These are phyloP conservation scores for Alosa sapidissima DNA, from an alignment of 2,797 vertebrate species.

Conservation along the genomic window DNA sequence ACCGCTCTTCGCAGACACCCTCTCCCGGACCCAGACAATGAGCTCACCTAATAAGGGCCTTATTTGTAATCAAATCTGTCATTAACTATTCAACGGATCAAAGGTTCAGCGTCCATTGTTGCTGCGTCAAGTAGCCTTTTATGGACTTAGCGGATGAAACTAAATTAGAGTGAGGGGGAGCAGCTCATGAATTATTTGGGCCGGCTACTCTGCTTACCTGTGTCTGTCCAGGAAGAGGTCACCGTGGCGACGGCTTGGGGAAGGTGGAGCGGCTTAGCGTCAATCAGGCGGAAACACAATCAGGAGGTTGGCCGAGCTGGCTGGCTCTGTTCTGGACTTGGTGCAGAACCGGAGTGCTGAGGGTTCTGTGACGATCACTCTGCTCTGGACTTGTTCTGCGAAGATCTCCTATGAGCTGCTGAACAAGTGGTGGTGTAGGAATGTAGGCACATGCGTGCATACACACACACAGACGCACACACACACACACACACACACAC, in stretches of 20 bases:
- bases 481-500: background rate
- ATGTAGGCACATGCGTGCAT: background rate
- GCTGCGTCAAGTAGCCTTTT: constrained; percentile 76
- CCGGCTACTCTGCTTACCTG: constrained; percentile 85
- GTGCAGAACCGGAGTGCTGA: background rate
- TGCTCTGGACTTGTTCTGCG: no score
- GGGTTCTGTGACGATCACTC: background rate
- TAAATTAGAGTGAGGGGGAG: constrained; percentile 80
- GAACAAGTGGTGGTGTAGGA: no score
- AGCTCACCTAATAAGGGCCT: constrained; percentile 82
- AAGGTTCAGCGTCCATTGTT: constrained; percentile 88
- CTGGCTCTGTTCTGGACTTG: constrained; percentile 24
- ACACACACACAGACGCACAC: background rate
- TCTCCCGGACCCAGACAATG: constrained; percentile 80
- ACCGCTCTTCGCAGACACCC: constrained; percentile 67
- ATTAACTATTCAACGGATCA: constrained; percentile 96
- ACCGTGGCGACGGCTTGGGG: constrained; percentile 70
- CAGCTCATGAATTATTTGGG: constrained; percentile 94
- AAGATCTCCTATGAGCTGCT: no score
- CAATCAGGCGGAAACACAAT: constrained; percentile 58
- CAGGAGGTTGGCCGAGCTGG: constrained; percentile 35
- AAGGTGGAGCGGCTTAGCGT: constrained; percentile 59
- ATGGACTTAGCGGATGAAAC: constrained; percentile 76
- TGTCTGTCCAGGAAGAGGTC: constrained; percentile 82
- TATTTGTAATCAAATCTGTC: constrained; percentile 91